Base-by-base conservation (phyloP, 2,113 vertebrate species). In the Barnardius zonarius region DNA sequence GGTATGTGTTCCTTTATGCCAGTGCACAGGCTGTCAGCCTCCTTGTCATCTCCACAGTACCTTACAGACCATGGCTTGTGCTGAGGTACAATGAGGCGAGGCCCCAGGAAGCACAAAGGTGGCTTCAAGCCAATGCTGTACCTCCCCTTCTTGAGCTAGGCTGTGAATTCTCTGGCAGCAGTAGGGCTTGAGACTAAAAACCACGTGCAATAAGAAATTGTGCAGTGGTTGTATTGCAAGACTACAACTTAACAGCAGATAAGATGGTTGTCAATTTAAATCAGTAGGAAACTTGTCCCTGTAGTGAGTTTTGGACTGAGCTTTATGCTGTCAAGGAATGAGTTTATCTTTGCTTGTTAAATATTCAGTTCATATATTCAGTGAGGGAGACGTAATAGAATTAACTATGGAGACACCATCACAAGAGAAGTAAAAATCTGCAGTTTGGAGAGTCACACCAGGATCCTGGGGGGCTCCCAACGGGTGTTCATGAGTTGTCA, bases 401-500 rank as follows among this genome's bases (percentile, higher is more conserved):
- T 66, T 51, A 70, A 39, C 48, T 59, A 41, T 0, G 6, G 49
- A 83, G 8, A 39, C 5, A 8, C 9, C 6, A 35, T 41, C 33
- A 31, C 10, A 81, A 49, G 17, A 43, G 24, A 73, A 73, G 41
- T 46, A 39, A 74, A 77, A 66, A 19, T 27, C 33, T 91, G 41
- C 37, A 19, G 24, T 57, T 72, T 41, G 59, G 69, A 83, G 7
- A 59, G 76, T 25, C 27, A 20, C 35, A 10, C 28, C 3, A 3
- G 17, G 13, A 81, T 70, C n/a, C 31, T 55, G 39, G 20, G 14
- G 1, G 1, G 28, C 5, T 87, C 14, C 33, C 0, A 0, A 61
- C 57, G 6, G 11, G 23, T 15, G 44, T 39, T 59, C 3, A 6
- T 17, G n/a, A 83, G 20, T 22, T 63, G 61, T 74, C 5, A 1